A percentile compares a stretch with the other conserved stretches of the same genome.
These are phyloP conservation scores for Malaclemys terrapin DNA, from an alignment of 2,113 vertebrate species.

Conservation along the genomic window DNA sequence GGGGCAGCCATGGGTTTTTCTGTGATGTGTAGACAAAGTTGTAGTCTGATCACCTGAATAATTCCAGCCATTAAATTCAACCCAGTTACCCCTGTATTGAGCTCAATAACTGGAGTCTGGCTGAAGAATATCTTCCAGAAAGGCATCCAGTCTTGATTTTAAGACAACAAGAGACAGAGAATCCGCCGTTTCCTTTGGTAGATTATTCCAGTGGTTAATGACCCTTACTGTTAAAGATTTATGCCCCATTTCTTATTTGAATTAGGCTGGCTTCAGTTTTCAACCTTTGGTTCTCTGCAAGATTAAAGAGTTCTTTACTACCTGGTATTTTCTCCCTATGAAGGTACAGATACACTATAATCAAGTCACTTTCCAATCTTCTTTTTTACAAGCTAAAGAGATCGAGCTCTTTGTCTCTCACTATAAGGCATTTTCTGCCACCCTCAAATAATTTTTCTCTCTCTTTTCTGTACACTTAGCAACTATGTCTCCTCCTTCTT, in stretches of 20 bases:
- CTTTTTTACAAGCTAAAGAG: neutral
- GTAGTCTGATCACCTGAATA: neutral
- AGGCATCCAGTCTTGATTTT: neutral
- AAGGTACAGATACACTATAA: neutral
- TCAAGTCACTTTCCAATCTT: neutral
- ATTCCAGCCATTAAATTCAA: neutral
- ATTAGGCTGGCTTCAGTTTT: neutral
- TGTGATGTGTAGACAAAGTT: no score
- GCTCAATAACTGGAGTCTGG: no score
- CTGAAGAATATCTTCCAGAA: no score
- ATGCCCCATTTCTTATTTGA: neutral
- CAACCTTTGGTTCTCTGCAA: fast-evolving
- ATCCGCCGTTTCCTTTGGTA: neutral
- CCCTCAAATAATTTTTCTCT: neutral
- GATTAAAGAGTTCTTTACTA: neutral
- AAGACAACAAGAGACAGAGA: neutral
- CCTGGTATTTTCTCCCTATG: fast-evolving
- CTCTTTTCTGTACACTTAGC: neutral
- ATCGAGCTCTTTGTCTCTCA: neutral
- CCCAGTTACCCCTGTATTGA: neutral
- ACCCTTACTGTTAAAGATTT: neutral
- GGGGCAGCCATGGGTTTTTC: no score
- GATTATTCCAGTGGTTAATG: neutral
- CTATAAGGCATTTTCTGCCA: neutral
- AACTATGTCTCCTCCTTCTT: neutral